A percentile compares a stretch with the other conserved stretches of the same genome.
Conservation (phyloP, 2,113 vertebrate species). For the Chitala chitala region DNA sequence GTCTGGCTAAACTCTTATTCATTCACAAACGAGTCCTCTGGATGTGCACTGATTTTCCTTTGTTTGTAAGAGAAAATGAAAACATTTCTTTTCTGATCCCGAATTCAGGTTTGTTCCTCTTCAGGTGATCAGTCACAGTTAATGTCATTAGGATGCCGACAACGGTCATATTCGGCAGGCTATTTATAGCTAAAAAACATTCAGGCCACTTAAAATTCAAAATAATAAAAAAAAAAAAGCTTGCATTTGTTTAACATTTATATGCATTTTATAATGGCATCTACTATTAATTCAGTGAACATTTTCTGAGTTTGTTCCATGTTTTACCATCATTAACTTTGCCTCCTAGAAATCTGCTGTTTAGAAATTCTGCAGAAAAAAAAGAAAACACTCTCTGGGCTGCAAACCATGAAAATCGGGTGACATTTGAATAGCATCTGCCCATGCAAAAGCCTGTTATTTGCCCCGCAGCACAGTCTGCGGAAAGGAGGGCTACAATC, state of each 20-base stretch:
- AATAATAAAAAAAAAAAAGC: background rate
- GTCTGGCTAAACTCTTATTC: background rate
- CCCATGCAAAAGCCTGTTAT: background rate
- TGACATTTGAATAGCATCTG: background rate
- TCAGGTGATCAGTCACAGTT: background rate
- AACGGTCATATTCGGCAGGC: no score
- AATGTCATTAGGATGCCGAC: background rate
- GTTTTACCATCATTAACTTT: background rate
- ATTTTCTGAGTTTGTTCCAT: background rate
- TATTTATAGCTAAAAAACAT: background rate
- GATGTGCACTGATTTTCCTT: background rate
- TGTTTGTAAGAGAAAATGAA: background rate
- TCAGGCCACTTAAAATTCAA: background rate
- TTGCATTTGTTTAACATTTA: no score
- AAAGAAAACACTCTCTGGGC: background rate
- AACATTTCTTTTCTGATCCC: background rate
- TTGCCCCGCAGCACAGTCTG: background rate
- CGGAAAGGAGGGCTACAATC: background rate
- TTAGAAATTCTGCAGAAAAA: no score
- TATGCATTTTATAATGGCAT: background rate
- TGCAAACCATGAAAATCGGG: background rate
- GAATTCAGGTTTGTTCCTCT: background rate
- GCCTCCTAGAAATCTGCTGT: background rate
- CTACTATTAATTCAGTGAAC: background rate
- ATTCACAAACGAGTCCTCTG: background rate